These are phyloP conservation scores for Siniperca undulata DNA, from an alignment of 2,797 vertebrate species.

Conservation along the genomic window DNA sequence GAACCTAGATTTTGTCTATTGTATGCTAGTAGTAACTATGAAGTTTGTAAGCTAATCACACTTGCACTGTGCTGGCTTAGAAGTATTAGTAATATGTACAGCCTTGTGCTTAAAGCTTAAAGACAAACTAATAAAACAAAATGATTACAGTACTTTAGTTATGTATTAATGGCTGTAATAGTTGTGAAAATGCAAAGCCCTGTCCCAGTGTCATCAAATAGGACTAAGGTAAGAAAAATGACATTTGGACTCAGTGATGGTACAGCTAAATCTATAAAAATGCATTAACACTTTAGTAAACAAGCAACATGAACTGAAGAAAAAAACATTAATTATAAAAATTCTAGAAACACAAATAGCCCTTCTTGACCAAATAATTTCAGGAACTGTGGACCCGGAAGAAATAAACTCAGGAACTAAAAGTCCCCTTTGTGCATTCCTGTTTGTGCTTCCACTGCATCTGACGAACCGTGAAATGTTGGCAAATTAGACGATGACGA, in stretches of 20 bases:
- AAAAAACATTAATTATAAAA: too few relatives aligned
- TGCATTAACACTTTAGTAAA: background rate
- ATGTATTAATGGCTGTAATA: background rate
- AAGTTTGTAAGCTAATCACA: background rate
- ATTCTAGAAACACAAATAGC: background rate
- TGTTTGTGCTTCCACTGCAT: background rate
- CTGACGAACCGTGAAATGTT: background rate
- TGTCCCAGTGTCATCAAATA: background rate
- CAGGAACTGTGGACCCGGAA: background rate
- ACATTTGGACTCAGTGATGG: constrained; percentile 38
- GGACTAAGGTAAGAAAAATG: constrained; percentile 55
- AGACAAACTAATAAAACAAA: background rate
- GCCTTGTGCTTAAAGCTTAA: background rate
- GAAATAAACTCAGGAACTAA: background rate
- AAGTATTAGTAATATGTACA: background rate
- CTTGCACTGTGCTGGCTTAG: background rate
- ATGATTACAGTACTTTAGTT: background rate
- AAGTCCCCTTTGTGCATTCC: background rate
- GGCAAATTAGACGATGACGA: background rate
- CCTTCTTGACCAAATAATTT: background rate
- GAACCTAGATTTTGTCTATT: background rate
- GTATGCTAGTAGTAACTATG: background rate
- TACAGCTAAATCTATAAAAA: constrained; percentile 7
- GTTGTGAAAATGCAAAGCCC: constrained; percentile 7
- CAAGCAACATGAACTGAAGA: background rate